These are phyloP conservation scores for Hesperophylax magnus DNA, from an alignment of 1,140 invertebrate genomes.

Conservation along the genomic window DNA sequence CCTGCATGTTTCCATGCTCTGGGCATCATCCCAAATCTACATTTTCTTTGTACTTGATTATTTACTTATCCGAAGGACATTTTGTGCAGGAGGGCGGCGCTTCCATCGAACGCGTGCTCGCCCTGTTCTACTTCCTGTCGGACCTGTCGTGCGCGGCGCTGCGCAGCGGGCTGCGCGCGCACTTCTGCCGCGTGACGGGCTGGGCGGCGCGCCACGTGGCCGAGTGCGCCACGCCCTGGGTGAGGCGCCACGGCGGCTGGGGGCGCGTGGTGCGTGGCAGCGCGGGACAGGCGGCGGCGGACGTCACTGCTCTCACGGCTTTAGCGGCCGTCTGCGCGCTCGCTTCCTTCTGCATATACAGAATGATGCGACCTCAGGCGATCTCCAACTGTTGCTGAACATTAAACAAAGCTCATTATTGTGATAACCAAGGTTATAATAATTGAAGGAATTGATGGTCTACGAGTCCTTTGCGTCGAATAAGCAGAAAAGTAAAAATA, in stretches of 20 bases:
- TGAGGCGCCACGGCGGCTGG: conserved; percentile 53
- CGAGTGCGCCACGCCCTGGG: conserved; percentile 52
- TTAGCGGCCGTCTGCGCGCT: conserved; percentile 49
- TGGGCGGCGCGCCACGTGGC: conserved; percentile 53
- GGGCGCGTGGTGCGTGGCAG: conserved; percentile 45
- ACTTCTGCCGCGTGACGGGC: conserved; percentile 54
- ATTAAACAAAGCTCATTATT: no score
- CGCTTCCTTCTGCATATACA: conserved; percentile 47
- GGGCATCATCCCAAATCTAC: no score
- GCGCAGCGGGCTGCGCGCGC: conserved; percentile 48
- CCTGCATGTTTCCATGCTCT: no score
- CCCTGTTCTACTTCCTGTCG: conserved; percentile 52
- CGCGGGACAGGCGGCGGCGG: not conserved
- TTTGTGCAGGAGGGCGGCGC: conserved; percentile 50
- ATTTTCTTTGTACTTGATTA: no score
- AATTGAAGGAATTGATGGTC: no score
- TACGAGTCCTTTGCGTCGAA: no score
- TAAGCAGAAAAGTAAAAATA: no score
- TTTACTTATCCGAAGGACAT: no score
- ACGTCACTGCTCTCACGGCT: conserved; percentile 45
- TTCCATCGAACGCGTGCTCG: conserved; percentile 48
- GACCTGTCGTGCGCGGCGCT: conserved; percentile 49
- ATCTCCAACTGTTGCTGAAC: conserved; percentile 17
- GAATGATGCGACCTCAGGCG: conserved; percentile 39
- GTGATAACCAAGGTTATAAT: no score